phyloP scores from a whole-genome alignment of 2,888 invertebrate genomes.

The Drosophila neotestacea region DNA sequence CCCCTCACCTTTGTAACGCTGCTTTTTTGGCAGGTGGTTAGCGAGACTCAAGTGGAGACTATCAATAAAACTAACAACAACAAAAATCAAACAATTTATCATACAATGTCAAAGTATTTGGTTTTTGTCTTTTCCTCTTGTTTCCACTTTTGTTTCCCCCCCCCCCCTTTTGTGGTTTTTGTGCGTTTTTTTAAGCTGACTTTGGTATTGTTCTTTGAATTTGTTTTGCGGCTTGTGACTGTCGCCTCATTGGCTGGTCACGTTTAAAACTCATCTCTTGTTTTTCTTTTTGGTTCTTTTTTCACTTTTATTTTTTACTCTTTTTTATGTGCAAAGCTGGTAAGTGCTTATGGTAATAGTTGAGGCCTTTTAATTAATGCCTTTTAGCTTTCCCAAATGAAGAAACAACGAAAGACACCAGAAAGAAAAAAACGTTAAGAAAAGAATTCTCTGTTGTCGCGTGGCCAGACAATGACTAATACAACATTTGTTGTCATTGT shows the following conservation, averaged over 20 bases:
- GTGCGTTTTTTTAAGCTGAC: slow-evolving; percentile 21
- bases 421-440: not conserved
- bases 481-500: slow-evolving; percentile 25
- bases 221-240: slow-evolving; percentile 21
- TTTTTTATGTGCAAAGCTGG: slow-evolving; percentile 34
- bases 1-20: not conserved
- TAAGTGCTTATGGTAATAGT: slow-evolving; percentile 50
- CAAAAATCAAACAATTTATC: slow-evolving; percentile 47
- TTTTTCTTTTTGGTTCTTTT: slow-evolving; percentile 10
- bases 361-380: slow-evolving; percentile 64
- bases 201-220: slow-evolving; percentile 36
- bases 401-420: not conserved
- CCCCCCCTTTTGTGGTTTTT: slow-evolving; percentile 17
- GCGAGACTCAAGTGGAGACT: slow-evolving; percentile 19
- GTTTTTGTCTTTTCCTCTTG: not conserved
- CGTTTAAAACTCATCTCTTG: slow-evolving; percentile 56
- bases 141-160: not conserved
- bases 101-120: slow-evolving; percentile 34
- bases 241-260: slow-evolving; percentile 62
- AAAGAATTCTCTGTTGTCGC: slow-evolving; percentile 50
- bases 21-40: slow-evolving; percentile 34
- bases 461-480: slow-evolving; percentile 76
- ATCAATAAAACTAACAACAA: slow-evolving; percentile 42
- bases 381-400: slow-evolving; percentile 61
- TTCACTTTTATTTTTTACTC: slow-evolving; percentile 6